Conservation (phyloP, 2,113 vertebrate species). For the Tragulus kanchil region DNA sequence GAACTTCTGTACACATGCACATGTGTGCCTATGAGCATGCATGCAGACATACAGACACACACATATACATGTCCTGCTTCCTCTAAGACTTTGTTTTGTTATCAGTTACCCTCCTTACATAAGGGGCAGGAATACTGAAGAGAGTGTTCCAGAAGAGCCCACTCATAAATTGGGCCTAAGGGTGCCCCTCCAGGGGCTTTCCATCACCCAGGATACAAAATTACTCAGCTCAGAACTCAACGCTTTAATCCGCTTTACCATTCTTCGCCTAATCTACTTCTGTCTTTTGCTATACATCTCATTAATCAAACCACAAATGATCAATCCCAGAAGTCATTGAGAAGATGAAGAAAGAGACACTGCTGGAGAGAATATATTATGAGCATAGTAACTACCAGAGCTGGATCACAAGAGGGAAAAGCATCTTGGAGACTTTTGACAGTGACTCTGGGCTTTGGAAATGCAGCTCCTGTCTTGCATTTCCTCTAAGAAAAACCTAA, state of each 20-base stretch:
- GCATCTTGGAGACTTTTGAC: background rate
- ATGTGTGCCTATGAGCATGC: background rate
- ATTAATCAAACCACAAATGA: constrained; percentile 29
- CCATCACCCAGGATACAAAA: background rate
- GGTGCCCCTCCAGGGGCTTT: background rate
- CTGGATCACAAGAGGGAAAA: background rate
- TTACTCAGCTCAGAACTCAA: constrained; percentile 6
- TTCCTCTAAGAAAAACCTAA: background rate
- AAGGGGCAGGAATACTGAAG: background rate
- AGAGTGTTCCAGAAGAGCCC: background rate
- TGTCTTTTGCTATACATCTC: background rate
- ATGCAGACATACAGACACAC: background rate
- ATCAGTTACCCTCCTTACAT: background rate
- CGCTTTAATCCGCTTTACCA: background rate
- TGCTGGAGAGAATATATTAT: background rate
- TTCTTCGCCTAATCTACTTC: background rate
- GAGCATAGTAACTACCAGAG: background rate
- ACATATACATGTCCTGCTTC: background rate
- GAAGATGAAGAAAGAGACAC: background rate
- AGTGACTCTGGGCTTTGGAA: background rate
- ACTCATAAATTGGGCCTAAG: background rate
- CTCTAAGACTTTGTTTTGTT: constrained; percentile 8
- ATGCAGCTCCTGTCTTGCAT: background rate
- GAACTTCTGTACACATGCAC: background rate
- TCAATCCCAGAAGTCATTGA: constrained; percentile 17